Conservation (phyloP, 2,888 invertebrate species). For the Idaea dimidiata region DNA sequence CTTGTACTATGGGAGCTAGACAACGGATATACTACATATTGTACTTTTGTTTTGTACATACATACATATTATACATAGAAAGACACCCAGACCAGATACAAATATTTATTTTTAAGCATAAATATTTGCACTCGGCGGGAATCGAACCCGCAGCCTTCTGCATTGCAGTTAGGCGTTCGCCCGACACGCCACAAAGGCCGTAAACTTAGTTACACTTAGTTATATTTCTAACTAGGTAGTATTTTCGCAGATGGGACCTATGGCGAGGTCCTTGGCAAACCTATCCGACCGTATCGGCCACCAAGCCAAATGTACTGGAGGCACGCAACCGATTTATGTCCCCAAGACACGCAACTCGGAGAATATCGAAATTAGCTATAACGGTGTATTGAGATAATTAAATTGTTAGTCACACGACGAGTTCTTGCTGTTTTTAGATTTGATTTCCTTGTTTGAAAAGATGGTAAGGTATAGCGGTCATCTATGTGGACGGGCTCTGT, state of each 20-base stretch:
- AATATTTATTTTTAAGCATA: no score
- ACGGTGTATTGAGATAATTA: constrained; percentile 28
- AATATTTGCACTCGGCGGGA: no score
- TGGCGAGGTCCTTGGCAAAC: constrained; percentile 39
- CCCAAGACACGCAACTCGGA: constrained; percentile 48
- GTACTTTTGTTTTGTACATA: no score
- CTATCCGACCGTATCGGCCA: constrained; percentile 35
- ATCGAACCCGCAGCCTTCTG: no score
- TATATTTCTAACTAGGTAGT: constrained; percentile 12
- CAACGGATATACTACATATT: no score
- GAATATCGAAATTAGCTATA: constrained; percentile 44
- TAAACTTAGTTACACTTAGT: constrained; percentile 34
- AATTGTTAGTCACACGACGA: not conserved
- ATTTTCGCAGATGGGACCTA: constrained; percentile 12
- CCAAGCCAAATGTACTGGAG: constrained; percentile 50
- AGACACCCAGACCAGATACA: no score
- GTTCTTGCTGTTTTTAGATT: not conserved
- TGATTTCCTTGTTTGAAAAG: not conserved
- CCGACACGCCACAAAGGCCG: no score
- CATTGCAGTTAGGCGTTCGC: no score
- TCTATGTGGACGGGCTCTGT: no score
- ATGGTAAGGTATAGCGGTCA: no score
- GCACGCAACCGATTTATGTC: constrained; percentile 54
- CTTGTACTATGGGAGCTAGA: no score
- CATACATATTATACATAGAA: no score